A percentile compares a stretch with the other conserved stretches of the same genome.
phyloP scores from a whole-genome alignment of 2,888 invertebrate genomes.

The Linnaemya tessellans region DNA sequence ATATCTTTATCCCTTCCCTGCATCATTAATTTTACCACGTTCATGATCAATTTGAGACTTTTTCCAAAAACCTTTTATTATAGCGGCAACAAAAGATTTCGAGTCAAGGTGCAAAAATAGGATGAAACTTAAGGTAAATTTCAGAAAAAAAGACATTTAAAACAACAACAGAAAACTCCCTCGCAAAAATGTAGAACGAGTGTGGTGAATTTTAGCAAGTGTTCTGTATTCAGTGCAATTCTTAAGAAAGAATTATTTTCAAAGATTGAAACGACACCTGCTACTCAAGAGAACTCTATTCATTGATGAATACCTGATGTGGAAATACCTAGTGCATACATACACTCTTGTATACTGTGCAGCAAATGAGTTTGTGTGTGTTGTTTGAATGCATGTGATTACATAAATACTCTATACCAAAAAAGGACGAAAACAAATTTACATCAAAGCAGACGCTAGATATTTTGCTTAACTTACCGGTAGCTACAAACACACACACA shows the following conservation, averaged over 20 bases:
- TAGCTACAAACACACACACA: constrained; percentile 1
- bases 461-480: not conserved
- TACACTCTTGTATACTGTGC: not conserved
- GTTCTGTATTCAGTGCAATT: constrained; percentile 45
- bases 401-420: constrained; percentile 39
- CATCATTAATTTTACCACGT: constrained; percentile 9
- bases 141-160: constrained; percentile 40
- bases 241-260: not conserved
- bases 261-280: constrained; percentile 55
- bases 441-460: constrained; percentile 48
- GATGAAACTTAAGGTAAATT: constrained; percentile 73
- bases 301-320: constrained; percentile 7
- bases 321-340: constrained; percentile 10
- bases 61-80: constrained; percentile 42
- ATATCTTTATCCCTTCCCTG: not conserved
- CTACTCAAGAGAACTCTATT: not conserved
- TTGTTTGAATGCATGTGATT: constrained; percentile 44
- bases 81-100: constrained; percentile 56
- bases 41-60: not conserved
- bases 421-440: constrained; percentile 44
- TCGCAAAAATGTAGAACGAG: constrained; percentile 29
- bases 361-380: constrained; percentile 52
- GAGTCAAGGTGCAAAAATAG: constrained; percentile 81
- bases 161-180: constrained; percentile 61
- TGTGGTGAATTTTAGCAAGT: constrained; percentile 65